A percentile compares a stretch with the other conserved stretches of the same genome.
Conservation (phyloP, 2,797 vertebrate species). For the Fundulus diaphanus region DNA sequence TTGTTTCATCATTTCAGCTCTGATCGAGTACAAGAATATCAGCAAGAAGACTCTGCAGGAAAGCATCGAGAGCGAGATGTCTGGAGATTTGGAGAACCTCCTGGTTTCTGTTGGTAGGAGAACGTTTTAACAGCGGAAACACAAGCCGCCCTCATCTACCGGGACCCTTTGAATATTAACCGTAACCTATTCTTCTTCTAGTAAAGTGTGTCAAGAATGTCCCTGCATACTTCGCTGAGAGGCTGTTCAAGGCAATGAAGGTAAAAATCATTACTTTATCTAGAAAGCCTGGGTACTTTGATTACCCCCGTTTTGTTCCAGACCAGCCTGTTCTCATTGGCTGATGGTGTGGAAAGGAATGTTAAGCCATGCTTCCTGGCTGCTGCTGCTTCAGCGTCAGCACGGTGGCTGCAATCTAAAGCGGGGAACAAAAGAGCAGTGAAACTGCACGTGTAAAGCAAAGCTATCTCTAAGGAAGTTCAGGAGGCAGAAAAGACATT, state of each 20-base stretch:
- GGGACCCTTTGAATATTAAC: not conserved
- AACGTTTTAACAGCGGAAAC: not conserved
- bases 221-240: constrained; percentile 86
- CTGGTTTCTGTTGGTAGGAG: constrained; percentile 87
- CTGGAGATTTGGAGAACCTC: constrained; percentile 83
- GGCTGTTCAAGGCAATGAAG: constrained; percentile 85
- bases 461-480: not conserved
- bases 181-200: constrained; percentile 41
- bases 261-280: constrained; percentile 62
- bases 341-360: constrained; percentile 60
- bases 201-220: constrained; percentile 86
- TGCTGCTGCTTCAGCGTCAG: constrained; percentile 9
- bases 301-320: constrained; percentile 10
- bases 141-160: too few relatives aligned
- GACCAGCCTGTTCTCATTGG: constrained; percentile 26
- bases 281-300: constrained; percentile 26
- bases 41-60: constrained; percentile 89
- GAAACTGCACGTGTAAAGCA: constrained; percentile 3
- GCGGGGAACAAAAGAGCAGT: not conserved
- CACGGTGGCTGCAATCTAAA: not conserved
- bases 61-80: constrained; percentile 89
- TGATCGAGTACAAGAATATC: constrained; percentile 87
- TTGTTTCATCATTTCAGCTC: constrained; percentile 77
- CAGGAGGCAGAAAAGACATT: not conserved
- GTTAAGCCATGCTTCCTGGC: constrained; percentile 51